Evolutionary conservation across 1,140 invertebrate genomes (phyloP).

Genomic region (Calephelis virginiensis): DNA sequence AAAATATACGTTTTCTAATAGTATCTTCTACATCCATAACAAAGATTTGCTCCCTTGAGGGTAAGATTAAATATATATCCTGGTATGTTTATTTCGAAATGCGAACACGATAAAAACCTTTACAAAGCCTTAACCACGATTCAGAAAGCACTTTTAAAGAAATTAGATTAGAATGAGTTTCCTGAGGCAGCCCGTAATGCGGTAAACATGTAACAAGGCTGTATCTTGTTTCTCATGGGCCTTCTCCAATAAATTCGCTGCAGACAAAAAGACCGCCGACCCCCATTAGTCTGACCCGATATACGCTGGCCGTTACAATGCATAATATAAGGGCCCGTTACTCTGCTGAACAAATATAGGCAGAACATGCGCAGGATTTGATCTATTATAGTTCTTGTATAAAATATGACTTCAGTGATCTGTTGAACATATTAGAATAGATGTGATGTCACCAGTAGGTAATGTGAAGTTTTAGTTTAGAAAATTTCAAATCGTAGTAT

Average conservation of each 20-base stretch:
- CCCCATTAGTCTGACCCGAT: conserved; percentile 33
- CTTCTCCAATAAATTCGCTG: conserved; percentile 21
- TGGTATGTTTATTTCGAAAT: too few relatives aligned
- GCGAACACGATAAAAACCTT: too few relatives aligned
- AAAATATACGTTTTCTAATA: too few relatives aligned
- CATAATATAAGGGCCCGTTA: conserved; percentile 45
- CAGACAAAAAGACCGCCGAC: conserved; percentile 33
- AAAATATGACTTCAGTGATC: conserved; percentile 2
- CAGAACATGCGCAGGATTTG: conserved; percentile 37
- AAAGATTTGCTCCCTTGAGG: too few relatives aligned
- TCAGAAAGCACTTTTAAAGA: not conserved
- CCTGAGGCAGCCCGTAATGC: not conserved
- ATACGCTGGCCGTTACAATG: conserved; percentile 35
- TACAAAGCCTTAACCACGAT: not conserved
- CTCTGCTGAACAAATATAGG: conserved; percentile 39
- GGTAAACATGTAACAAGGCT: conserved; percentile 4
- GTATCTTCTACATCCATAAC: too few relatives aligned
- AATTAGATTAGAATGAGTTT: not conserved
- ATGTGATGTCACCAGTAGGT: too few relatives aligned
- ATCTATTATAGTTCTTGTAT: conserved; percentile 24
- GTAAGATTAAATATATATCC: too few relatives aligned
- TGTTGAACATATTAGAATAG: not conserved
- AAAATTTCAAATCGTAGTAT: too few relatives aligned
- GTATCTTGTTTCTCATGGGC: conserved; percentile 21
- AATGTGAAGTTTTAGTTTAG: too few relatives aligned